These are phyloP conservation scores for Otolemur crassicaudatus DNA, from an alignment of 2,797 vertebrate species.

Conservation along the genomic window DNA sequence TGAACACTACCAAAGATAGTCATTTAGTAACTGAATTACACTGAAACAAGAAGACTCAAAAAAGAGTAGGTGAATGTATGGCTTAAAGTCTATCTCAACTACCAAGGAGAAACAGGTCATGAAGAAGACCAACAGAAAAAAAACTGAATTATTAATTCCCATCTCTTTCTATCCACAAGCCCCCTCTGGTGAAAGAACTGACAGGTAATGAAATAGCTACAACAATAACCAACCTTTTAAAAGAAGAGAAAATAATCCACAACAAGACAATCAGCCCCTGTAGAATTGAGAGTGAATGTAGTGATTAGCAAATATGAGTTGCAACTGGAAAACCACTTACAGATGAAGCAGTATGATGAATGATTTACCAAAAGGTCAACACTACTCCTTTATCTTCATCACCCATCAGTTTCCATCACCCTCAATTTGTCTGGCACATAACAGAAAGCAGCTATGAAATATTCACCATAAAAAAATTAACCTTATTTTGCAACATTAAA, in stretches of 20 bases:
- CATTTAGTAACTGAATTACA: background rate
- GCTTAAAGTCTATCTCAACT: background rate
- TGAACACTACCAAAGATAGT: background rate
- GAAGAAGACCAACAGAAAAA: background rate
- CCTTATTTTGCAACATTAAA: slow-evolving; percentile 70
- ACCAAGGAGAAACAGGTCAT: background rate
- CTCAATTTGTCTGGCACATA: slow-evolving; percentile 45
- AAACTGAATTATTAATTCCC: slow-evolving; percentile 32
- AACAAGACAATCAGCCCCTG: background rate
- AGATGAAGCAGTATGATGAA: slow-evolving; percentile 39
- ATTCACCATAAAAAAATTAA: slow-evolving; percentile 78
- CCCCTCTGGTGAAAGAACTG: slow-evolving; percentile 71
- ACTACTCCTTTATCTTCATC: slow-evolving; percentile 49
- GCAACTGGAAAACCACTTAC: slow-evolving; percentile 6
- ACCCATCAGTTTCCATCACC: slow-evolving; percentile 3
- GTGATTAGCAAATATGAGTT: slow-evolving; percentile 25
- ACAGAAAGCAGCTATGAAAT: slow-evolving; percentile 63
- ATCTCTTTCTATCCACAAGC: slow-evolving; percentile 63
- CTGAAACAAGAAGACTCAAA: background rate
- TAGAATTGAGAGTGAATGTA: background rate
- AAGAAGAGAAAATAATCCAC: background rate
- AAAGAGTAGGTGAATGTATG: background rate
- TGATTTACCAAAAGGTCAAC: slow-evolving; percentile 57
- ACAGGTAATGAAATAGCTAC: slow-evolving; percentile 35
- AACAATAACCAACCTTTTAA: background rate